Conservation (phyloP, 64 coral and sea anemone species). For the Acropora yongei region DNA sequence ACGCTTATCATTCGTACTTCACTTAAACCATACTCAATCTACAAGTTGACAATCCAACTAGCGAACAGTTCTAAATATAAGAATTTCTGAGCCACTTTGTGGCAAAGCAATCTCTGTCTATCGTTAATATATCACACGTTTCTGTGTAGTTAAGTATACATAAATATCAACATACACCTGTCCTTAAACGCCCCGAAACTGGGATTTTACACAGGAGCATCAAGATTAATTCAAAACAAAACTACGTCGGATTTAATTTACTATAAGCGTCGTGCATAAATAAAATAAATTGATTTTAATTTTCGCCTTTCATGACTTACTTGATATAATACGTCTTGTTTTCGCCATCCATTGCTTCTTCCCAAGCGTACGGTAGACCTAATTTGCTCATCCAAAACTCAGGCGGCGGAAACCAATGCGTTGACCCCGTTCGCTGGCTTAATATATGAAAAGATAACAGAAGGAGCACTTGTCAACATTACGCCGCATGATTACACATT, state of each 20-base stretch:
- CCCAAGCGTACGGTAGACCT: constrained; percentile 93
- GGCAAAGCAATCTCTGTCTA: not conserved
- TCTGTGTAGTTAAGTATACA: not conserved
- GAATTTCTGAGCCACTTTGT: not conserved
- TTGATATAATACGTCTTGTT: constrained; percentile 88
- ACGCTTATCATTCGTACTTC: no score
- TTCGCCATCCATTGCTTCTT: constrained; percentile 62
- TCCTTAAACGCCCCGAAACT: not conserved
- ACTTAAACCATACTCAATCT: no score
- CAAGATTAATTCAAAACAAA: not conserved
- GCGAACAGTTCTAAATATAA: no score
- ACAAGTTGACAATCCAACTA: no score
- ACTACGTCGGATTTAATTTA: not conserved
- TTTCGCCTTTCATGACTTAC: constrained; percentile 46
- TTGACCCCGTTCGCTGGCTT: constrained; percentile 63
- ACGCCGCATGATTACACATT: not conserved
- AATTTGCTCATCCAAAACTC: constrained; percentile 89
- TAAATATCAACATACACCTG: constrained; percentile 7
- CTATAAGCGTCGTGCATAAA: not conserved
- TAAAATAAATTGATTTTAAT: not conserved
- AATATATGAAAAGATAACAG: not conserved
- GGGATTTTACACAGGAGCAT: not conserved
- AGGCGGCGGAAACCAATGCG: constrained; percentile 86
- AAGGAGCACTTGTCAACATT: not conserved
- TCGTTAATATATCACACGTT: not conserved